These are phyloP conservation scores for Scylla paramamosain DNA, from an alignment of 1,140 invertebrate genomes.

Conservation along the genomic window DNA sequence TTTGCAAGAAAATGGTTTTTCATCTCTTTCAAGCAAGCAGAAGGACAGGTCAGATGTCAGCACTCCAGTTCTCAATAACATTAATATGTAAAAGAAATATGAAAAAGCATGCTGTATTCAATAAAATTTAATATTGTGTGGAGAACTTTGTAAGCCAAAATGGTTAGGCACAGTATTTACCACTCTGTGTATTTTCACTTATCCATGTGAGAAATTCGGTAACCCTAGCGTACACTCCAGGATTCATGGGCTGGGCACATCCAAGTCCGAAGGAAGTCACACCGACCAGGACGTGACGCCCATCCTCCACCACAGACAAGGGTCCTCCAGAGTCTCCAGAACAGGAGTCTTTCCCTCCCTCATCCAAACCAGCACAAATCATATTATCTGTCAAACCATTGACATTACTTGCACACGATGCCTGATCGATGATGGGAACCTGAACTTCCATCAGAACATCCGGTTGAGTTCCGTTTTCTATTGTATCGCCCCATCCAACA, in stretches of 20 bases:
- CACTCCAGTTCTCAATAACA: no score
- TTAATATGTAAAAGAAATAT: no score
- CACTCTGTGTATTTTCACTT: constrained; percentile 29
- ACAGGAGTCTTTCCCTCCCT: constrained; percentile 80
- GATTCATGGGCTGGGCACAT: constrained; percentile 82
- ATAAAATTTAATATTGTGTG: no score
- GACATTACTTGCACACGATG: constrained; percentile 46
- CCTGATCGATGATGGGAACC: constrained; percentile 77
- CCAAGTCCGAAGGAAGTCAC: constrained; percentile 82
- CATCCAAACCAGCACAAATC: constrained; percentile 80
- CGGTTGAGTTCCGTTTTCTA: constrained; percentile 53
- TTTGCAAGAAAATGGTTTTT: no score
- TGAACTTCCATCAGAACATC: constrained; percentile 80
- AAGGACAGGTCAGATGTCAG: no score
- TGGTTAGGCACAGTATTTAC: background rate
- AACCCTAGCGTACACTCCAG: constrained; percentile 77
- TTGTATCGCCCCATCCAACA: constrained; percentile 78
- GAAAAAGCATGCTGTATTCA: no score
- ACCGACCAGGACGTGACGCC: background rate
- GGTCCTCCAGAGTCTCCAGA: constrained; percentile 79
- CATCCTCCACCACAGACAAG: constrained; percentile 71
- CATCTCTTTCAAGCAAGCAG: no score
- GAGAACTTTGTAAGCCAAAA: no score
- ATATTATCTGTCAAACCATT: constrained; percentile 77
- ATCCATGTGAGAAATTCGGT: constrained; percentile 49